These are phyloP conservation scores for Nemoura dubitans DNA, from an alignment of 2,888 invertebrate genomes.

Conservation along the genomic window DNA sequence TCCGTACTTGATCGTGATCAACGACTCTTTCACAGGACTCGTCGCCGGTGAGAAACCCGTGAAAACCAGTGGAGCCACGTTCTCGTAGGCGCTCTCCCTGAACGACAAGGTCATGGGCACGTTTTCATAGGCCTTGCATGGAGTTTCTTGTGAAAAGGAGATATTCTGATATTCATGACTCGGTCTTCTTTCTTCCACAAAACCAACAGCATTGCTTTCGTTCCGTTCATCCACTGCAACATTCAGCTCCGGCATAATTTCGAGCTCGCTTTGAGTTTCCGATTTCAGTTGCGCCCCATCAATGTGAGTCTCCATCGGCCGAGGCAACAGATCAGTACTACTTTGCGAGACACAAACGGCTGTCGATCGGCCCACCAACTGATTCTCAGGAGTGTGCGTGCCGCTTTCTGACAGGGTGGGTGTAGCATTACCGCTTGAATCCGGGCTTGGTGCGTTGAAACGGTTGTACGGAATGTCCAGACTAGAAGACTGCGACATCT, in stretches of 20 bases:
- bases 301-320: background rate
- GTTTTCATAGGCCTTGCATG: background rate
- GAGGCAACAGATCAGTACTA: background rate
- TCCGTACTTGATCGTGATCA: slow-evolving; percentile 46
- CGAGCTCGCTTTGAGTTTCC: background rate
- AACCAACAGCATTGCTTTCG: background rate
- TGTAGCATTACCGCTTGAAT: slow-evolving; percentile 18
- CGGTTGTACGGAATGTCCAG: slow-evolving; percentile 40
- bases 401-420: background rate
- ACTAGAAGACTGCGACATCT: slow-evolving; percentile 37
- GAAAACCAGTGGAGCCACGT: slow-evolving; percentile 35
- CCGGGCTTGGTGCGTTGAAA: slow-evolving; percentile 16
- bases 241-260: background rate
- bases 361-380: too few species aligned
- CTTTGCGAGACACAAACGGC: too few species aligned
- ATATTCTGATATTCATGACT: background rate
- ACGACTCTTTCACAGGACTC: slow-evolving; percentile 43
- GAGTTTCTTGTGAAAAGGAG: background rate
- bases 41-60: background rate
- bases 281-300: background rate
- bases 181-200: background rate
- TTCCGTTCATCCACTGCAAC: background rate
- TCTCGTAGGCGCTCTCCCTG: slow-evolving; percentile 48
- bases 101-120: background rate
- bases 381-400: too few species aligned